These are phyloP conservation scores for Drosophila cyrtoloma DNA, from an alignment of 2,888 invertebrate genomes.

Conservation along the genomic window DNA sequence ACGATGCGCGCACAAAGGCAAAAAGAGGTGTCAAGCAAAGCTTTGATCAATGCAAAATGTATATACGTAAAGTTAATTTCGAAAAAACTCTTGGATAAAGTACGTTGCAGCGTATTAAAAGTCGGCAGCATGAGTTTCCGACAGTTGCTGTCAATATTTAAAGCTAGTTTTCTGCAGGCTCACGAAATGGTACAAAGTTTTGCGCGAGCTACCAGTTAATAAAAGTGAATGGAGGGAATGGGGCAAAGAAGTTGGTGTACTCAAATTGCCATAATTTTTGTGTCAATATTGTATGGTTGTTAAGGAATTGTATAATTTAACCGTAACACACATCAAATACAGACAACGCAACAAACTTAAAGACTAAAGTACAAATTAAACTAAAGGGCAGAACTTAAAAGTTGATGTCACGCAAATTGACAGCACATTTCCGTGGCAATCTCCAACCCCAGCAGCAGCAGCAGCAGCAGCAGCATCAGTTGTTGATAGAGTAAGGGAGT, in stretches of 20 bases:
- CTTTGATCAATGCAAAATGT: conserved; percentile 43
- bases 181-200: conserved; percentile 13
- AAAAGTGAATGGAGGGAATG: not conserved
- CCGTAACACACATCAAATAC: conserved; percentile 30
- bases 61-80: conserved; percentile 30
- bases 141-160: conserved; percentile 64
- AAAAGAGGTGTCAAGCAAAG: conserved; percentile 4
- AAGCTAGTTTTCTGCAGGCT: conserved; percentile 40
- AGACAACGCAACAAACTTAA: conserved; percentile 36
- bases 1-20: not conserved
- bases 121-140: conserved; percentile 39
- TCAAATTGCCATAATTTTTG: conserved; percentile 16
- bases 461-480: not conserved
- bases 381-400: conserved; percentile 55
- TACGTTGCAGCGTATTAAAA: conserved; percentile 30
- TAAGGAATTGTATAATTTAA: conserved; percentile 36
- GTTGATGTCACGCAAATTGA: conserved; percentile 69
- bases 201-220: not conserved
- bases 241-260: not conserved
- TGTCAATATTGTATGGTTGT: conserved; percentile 31
- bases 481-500: conserved; percentile 5
- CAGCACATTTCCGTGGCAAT: conserved; percentile 77
- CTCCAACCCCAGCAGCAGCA: conserved; percentile 25
- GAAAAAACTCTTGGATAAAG: conserved; percentile 3
- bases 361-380: conserved; percentile 58